Percentiles rank a stretch among this genome's conserved stretches.
Conservation (phyloP, 2,888 invertebrate species). For the Mesorhabditis spiculigera region DNA sequence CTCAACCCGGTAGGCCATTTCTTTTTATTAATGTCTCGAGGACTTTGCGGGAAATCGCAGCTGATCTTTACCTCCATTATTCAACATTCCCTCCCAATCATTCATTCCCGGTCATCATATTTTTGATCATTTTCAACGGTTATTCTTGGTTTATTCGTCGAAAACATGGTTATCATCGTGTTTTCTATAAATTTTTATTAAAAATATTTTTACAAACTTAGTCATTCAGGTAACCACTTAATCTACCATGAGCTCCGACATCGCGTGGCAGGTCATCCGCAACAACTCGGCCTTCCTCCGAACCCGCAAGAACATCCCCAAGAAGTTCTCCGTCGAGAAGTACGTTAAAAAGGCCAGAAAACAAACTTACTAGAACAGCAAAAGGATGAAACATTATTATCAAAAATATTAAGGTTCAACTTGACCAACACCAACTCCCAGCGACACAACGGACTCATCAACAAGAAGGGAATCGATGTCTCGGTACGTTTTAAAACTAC, state of each 20-base stretch:
- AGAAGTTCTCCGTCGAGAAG: conserved; percentile 67
- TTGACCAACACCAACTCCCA: conserved; percentile 85
- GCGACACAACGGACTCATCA: conserved; percentile 89
- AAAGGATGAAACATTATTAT: not conserved
- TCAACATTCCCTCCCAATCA: no score
- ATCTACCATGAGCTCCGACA: conserved; percentile 37
- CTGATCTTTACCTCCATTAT: no score
- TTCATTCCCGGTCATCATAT: no score
- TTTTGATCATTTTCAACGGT: no score
- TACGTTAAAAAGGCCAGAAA: not conserved
- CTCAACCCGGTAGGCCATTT: no score
- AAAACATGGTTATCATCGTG: no score
- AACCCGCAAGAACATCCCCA: conserved; percentile 51
- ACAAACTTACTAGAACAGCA: no score
- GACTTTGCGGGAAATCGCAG: no score
- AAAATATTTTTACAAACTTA: not conserved
- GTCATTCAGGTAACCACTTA: conserved; percentile 15
- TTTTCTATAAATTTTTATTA: no score
- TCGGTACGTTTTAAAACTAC: not conserved
- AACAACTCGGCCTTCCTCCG: conserved; percentile 52
- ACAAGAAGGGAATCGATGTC: conserved; percentile 84
- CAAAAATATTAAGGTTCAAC: conserved; percentile 68
- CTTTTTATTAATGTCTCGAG: no score
- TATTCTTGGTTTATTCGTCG: no score
- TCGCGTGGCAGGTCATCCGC: conserved; percentile 53